Conservation (phyloP, 2,797 vertebrate species). For the Parauchenoglanis punctatus region DNA sequence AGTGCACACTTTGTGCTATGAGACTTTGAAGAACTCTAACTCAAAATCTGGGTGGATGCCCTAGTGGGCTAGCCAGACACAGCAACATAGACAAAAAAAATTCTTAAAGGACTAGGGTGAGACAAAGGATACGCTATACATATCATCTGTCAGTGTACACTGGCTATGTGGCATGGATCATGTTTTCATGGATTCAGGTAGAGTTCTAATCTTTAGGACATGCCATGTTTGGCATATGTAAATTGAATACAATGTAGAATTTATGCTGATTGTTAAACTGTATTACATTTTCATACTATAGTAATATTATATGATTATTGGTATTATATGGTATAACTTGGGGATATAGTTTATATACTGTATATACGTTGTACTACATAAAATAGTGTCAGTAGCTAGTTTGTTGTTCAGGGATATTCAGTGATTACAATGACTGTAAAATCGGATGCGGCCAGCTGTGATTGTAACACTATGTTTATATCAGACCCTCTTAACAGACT, state of each 20-base stretch:
- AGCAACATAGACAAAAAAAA: background rate
- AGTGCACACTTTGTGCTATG: conserved; percentile 6
- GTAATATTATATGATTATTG: background rate
- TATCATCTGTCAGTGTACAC: conserved; percentile 13
- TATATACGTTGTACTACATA: conserved; percentile 18
- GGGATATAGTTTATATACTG: background rate
- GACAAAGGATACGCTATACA: background rate
- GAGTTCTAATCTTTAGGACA: conserved; percentile 6
- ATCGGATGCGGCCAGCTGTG: background rate
- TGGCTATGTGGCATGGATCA: background rate
- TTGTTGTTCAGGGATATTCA: background rate
- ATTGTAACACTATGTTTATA: background rate
- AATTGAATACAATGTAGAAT: background rate
- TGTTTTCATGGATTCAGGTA: conserved; percentile 10
- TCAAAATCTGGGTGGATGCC: background rate
- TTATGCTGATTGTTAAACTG: background rate
- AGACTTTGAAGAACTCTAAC: background rate
- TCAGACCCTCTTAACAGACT: background rate
- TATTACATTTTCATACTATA: background rate
- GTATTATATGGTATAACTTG: background rate
- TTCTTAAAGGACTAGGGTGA: background rate
- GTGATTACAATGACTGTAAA: background rate
- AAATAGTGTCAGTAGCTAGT: background rate
- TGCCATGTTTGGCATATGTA: conserved; percentile 21
- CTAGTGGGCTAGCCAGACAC: conserved; percentile 2